A percentile compares a stretch with the other conserved stretches of the same genome.
phyloP scores from a whole-genome alignment of 2,113 vertebrate genomes.

The Maylandia zebra region DNA sequence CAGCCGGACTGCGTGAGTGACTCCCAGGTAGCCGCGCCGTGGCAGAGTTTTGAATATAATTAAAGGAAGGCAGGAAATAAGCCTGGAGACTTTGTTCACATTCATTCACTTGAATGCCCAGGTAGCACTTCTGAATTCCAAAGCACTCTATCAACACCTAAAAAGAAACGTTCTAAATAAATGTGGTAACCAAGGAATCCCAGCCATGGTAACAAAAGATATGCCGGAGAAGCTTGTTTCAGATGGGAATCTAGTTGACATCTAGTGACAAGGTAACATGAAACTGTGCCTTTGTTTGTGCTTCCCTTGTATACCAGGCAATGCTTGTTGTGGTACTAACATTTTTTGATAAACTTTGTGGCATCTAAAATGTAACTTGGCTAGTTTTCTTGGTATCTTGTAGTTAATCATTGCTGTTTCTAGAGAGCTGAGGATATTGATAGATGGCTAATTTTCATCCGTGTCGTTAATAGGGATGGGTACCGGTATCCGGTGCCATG shows the following conservation, averaged over 20 bases:
- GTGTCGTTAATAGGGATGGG: not conserved
- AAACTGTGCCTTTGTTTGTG: not conserved
- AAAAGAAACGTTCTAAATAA: not conserved
- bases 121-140: not conserved
- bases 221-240: not conserved
- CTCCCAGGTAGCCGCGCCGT: too few species aligned
- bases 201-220: not conserved
- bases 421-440: not conserved
- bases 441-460: not conserved
- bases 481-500: fast-evolving
- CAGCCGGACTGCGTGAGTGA: too few species aligned
- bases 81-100: not conserved
- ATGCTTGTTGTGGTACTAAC: not conserved
- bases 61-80: not conserved
- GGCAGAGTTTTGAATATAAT: not conserved
- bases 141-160: not conserved
- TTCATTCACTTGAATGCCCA: not conserved
- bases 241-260: not conserved
- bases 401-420: not conserved
- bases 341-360: not conserved
- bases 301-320: not conserved
- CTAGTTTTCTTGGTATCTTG: not conserved
- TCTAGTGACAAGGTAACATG: not conserved
- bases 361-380: not conserved
- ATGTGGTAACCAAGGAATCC: not conserved